Evolutionary conservation across 2,888 invertebrate genomes (phyloP).

Genomic region (Ormyrus rosae): DNA sequence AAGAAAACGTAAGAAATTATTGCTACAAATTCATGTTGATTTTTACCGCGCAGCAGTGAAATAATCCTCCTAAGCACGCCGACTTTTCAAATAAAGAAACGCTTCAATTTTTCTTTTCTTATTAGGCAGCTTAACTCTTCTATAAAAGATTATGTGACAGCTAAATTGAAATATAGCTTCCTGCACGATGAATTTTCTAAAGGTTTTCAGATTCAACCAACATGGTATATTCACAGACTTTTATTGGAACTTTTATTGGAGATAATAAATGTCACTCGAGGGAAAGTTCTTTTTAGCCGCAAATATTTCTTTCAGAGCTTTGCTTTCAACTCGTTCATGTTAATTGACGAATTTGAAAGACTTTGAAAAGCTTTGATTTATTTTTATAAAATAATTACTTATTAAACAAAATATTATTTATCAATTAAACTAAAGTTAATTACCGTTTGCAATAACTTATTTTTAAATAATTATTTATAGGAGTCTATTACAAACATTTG

Average conservation of each 20-base stretch:
- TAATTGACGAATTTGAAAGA: too few species aligned
- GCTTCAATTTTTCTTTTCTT: slow-evolving; percentile 20
- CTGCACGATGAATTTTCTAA: slow-evolving; percentile 11
- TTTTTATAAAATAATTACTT: too few species aligned
- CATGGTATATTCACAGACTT: not conserved
- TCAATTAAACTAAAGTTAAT: too few species aligned
- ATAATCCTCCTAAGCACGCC: not conserved
- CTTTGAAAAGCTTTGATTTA: too few species aligned
- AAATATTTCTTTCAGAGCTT: not conserved
- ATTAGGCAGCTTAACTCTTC: not conserved
- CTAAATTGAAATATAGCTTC: slow-evolving; percentile 16
- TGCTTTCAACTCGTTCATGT: not conserved
- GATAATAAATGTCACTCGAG: not conserved
- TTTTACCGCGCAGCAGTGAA: not conserved
- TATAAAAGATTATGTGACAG: not conserved
- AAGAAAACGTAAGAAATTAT: too few species aligned
- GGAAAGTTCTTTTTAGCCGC: too few species aligned
- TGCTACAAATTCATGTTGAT: too few species aligned
- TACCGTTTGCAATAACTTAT: too few species aligned
- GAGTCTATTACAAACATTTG: too few species aligned
- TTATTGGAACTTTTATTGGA: not conserved
- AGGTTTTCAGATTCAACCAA: too few species aligned
- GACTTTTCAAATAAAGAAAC: not conserved
- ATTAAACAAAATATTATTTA: too few species aligned
- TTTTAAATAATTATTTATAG: too few species aligned